A percentile compares a stretch with the other conserved stretches of the same genome.
phyloP scores from a whole-genome alignment of 2,888 invertebrate species.

The Metopia argyrocephala region DNA sequence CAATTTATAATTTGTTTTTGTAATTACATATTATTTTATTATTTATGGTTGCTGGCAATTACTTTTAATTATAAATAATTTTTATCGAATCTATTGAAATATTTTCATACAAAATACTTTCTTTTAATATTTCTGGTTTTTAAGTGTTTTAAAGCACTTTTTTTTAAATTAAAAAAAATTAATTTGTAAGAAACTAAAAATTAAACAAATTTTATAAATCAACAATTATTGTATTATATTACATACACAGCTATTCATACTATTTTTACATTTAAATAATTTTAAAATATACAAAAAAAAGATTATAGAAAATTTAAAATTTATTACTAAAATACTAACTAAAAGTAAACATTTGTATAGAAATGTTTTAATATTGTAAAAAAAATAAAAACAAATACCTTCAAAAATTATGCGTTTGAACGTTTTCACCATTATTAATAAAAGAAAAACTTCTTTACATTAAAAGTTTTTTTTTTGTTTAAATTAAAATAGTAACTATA shows the following conservation, averaged over 20 bases:
- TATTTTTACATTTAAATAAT: conserved; percentile 16
- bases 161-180: conserved; percentile 10
- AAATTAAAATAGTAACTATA: conserved; percentile 46
- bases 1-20: conserved; percentile 10
- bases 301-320: conserved; percentile 34
- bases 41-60: conserved; percentile 8
- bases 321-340: conserved; percentile 11
- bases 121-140: conserved; percentile 29
- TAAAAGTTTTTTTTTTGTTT: conserved; percentile 3
- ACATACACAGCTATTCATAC: conserved; percentile 24
- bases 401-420: conserved; percentile 59
- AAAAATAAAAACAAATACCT: conserved; percentile 51
- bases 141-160: conserved; percentile 58
- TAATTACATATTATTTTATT: conserved; percentile 10
- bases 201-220: conserved; percentile 48
- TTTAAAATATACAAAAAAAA: conserved; percentile 37
- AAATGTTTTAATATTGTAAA: conserved; percentile 48
- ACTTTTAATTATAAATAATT: conserved; percentile 12
- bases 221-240: conserved; percentile 49
- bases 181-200: conserved; percentile 28
- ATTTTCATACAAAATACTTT: conserved; percentile 42
- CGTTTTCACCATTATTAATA: conserved; percentile 37
- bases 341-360: conserved; percentile 54
- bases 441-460: conserved; percentile 23
- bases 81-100: conserved; percentile 32